phyloP scores from a whole-genome alignment of 23 tunicate genomes.

The Trididemnum miniatum region DNA sequence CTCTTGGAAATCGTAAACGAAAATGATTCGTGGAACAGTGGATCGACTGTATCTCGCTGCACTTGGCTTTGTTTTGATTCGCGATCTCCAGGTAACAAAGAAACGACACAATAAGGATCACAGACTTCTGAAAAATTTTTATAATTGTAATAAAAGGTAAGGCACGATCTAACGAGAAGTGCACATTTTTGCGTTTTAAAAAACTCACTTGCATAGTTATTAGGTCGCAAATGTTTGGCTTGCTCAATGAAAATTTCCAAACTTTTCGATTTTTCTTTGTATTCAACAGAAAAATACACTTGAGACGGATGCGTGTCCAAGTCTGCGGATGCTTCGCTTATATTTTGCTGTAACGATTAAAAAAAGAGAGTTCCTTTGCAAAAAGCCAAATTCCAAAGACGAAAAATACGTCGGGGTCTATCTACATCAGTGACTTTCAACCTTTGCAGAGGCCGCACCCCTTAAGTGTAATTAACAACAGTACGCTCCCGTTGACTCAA shows the following conservation, averaged over 20 bases:
- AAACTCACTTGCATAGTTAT: slow-evolving; percentile 42
- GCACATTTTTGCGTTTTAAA: no score
- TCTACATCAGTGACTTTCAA: no score
- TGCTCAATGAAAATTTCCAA: slow-evolving; percentile 53
- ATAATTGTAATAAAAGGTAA: no score
- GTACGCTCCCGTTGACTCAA: no score
- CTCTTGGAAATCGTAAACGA: slow-evolving; percentile 46
- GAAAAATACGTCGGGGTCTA: no score
- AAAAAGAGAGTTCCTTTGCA: no score
- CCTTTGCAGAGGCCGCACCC: no score
- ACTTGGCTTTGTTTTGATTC: slow-evolving; percentile 43
- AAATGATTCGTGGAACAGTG: slow-evolving; percentile 71
- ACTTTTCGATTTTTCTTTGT: slow-evolving; percentile 22
- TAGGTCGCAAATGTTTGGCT: slow-evolving; percentile 59
- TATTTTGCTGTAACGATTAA: neutral
- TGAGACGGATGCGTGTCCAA: slow-evolving; percentile 29
- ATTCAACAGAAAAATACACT: slow-evolving; percentile 69
- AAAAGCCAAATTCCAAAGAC: no score
- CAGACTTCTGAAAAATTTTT: slow-evolving; percentile 42
- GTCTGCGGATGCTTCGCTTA: slow-evolving; percentile 4
- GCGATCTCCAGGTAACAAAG: slow-evolving; percentile 57
- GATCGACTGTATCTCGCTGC: slow-evolving; percentile 51
- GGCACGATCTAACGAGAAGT: no score
- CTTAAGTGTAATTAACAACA: no score
- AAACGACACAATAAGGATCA: slow-evolving; percentile 69